phyloP scores from a whole-genome alignment of 2,888 invertebrate genomes.

The Anodontia alba region DNA sequence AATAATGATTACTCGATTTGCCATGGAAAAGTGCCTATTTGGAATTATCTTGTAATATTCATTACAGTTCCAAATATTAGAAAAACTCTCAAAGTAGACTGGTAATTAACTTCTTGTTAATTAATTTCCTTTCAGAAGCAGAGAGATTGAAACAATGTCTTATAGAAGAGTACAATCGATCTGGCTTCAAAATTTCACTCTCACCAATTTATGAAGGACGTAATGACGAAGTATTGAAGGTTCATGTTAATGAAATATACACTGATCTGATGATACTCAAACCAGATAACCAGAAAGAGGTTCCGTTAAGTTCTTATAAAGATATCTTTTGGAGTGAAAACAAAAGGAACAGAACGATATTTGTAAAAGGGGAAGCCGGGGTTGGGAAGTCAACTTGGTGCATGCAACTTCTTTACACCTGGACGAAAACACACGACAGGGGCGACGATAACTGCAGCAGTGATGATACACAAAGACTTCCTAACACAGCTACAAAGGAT shows the following conservation, averaged over 20 bases:
- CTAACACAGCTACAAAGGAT: not conserved
- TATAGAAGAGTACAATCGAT: not conserved
- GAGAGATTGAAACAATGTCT: not conserved
- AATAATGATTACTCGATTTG: no score
- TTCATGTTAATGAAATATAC: not conserved
- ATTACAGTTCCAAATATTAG: no score
- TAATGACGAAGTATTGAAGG: not conserved
- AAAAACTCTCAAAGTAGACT: no score
- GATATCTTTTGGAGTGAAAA: not conserved
- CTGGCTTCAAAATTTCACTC: not conserved
- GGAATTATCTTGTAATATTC: no score
- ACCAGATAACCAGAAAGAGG: not conserved
- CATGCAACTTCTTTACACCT: not conserved
- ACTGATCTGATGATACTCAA: not conserved
- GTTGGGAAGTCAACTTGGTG: slow-evolving; percentile 10
- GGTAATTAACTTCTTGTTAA: no score
- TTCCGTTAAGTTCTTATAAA: not conserved
- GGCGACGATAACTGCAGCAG: not conserved
- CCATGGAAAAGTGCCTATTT: no score
- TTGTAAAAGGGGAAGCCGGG: not conserved
- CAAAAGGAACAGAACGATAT: not conserved
- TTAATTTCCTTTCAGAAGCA: not conserved
- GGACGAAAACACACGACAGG: not conserved
- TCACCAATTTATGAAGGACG: slow-evolving; percentile 7
- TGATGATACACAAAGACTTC: not conserved